Conservation (phyloP, 92 coral and sea anemone genomes). For the Umimayanthus kanabou region DNA sequence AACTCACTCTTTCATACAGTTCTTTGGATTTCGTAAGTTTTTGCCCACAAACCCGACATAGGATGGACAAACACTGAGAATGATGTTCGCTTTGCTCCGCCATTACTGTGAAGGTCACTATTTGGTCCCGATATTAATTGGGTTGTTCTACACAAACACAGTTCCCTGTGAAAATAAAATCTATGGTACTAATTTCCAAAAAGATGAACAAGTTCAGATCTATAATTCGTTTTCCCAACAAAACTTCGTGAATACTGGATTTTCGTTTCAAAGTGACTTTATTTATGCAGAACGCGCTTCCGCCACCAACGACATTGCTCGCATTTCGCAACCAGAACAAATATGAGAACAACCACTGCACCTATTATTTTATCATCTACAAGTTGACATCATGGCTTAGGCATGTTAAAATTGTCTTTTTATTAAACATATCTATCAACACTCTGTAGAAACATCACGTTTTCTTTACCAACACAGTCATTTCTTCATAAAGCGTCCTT, state of each 20-base stretch:
- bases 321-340: not conserved
- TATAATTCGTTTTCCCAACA: too few species aligned
- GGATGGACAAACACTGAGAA: conserved; percentile 3
- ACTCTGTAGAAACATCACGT: not conserved
- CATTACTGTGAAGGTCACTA: too few species aligned
- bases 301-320: conserved; percentile 2
- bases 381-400: conserved; percentile 2
- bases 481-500: not conserved
- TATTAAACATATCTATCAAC: not conserved
- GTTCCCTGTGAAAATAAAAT: not conserved
- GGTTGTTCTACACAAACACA: not conserved
- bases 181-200: not conserved
- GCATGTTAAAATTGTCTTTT: conserved; percentile 5
- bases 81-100: not conserved
- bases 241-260: not conserved
- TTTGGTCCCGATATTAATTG: not conserved
- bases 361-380: not conserved
- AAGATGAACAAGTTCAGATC: not conserved
- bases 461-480: not conserved
- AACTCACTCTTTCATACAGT: not conserved
- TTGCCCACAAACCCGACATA: conserved; percentile 23
- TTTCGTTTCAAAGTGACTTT: conserved; percentile 6
- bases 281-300: conserved; percentile 13
- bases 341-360: not conserved
- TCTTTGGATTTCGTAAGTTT: conserved; percentile 12